Conservation (phyloP, 2,797 vertebrate genomes). For the Syngnathus rostellatus region DNA sequence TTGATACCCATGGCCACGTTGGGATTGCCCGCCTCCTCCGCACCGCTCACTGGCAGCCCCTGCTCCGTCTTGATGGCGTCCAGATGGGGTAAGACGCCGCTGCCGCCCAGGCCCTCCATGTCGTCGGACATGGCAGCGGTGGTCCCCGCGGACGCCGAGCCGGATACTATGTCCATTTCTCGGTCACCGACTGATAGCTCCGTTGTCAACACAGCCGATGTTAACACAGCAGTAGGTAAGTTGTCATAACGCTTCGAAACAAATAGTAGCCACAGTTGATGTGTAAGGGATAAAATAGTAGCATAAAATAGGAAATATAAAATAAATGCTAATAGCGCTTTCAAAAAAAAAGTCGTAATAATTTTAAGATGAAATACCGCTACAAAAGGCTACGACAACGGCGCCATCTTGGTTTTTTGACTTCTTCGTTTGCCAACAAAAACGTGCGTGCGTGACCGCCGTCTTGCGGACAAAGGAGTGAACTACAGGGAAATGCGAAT, state of each 20-base stretch:
- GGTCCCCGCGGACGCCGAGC: conserved; percentile 36
- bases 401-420: conserved; percentile 1
- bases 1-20: conserved; percentile 94
- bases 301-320: neutral
- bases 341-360: neutral
- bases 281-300: neutral
- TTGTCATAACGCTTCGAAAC: neutral
- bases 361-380: neutral
- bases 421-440: neutral
- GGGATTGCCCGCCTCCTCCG: conserved; percentile 74
- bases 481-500: too few relatives aligned
- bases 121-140: conserved; percentile 65
- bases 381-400: neutral
- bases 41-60: conserved; percentile 57
- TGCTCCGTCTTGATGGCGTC: conserved; percentile 85
- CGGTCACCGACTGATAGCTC: neutral
- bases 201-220: neutral
- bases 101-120: conserved; percentile 65
- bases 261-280: neutral
- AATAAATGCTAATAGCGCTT: neutral
- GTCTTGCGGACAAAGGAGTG: neutral
- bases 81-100: conserved; percentile 74
- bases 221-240: neutral
- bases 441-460: neutral
- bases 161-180: conserved; percentile 36